phyloP scores from a whole-genome alignment of 2,888 invertebrate species.

The Latrodectus hesperus region DNA sequence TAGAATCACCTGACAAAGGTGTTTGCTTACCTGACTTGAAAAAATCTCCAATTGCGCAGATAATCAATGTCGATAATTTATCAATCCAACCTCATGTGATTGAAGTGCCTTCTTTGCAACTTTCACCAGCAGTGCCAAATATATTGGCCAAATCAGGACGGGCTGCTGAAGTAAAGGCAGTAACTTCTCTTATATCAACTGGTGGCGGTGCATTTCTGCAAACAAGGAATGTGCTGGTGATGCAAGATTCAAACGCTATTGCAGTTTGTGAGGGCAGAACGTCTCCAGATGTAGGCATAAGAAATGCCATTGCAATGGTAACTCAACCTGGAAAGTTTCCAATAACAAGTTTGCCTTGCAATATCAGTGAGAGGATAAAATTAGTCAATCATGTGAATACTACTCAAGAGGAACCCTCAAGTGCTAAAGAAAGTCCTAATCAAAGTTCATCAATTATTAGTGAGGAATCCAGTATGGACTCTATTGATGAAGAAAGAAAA shows the following conservation, averaged over 20 bases:
- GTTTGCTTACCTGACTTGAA: slow-evolving; percentile 47
- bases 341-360: slow-evolving; percentile 29
- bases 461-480: slow-evolving; percentile 67
- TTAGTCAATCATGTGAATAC: slow-evolving; percentile 46
- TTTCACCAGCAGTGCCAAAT: slow-evolving; percentile 62
- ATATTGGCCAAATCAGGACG: slow-evolving; percentile 42
- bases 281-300: slow-evolving; percentile 24
- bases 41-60: slow-evolving; percentile 64
- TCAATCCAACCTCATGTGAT: slow-evolving; percentile 68
- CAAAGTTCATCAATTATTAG: slow-evolving; percentile 39
- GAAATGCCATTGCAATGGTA: slow-evolving; percentile 1
- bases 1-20: slow-evolving; percentile 34
- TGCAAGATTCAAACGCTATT: slow-evolving; percentile 34
- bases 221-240: slow-evolving; percentile 29
- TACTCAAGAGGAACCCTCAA: slow-evolving; percentile 32
- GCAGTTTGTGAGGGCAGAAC: slow-evolving; percentile 24
- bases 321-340: slow-evolving; percentile 32
- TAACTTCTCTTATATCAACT: slow-evolving; percentile 60
- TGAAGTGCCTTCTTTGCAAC: slow-evolving; percentile 69
- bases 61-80: slow-evolving; percentile 67
- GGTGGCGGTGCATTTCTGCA: slow-evolving; percentile 32
- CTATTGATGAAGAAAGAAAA: slow-evolving; percentile 63
- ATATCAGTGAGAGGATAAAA: slow-evolving; percentile 23
- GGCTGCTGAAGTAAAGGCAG: slow-evolving; percentile 50
- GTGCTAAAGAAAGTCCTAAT: slow-evolving; percentile 38